These are phyloP conservation scores for Petroica traversi DNA, from an alignment of 2,113 vertebrate species.

Conservation along the genomic window DNA sequence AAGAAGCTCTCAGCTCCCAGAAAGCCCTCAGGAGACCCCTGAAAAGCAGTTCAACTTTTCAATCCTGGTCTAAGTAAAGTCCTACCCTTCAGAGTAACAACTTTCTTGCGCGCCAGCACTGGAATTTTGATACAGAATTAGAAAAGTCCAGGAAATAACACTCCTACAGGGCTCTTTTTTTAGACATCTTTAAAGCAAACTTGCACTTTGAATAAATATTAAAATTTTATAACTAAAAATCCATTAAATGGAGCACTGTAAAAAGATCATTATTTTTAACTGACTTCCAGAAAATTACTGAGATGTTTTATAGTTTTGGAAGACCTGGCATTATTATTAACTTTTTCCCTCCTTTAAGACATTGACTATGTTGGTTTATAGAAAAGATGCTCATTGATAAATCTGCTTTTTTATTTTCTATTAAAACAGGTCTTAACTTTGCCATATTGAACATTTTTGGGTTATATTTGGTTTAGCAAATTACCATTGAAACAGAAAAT, in stretches of 20 bases:
- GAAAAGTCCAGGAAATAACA: neutral
- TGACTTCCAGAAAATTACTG: neutral
- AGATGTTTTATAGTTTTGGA: neutral
- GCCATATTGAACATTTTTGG: neutral
- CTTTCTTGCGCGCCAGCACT: fast-evolving
- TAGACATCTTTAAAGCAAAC: neutral
- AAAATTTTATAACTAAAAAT: neutral
- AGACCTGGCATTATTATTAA: neutral
- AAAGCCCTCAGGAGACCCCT: neutral
- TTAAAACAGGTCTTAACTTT: neutral
- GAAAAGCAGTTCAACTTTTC: neutral
- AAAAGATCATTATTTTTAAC: neutral
- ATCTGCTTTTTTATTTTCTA: neutral
- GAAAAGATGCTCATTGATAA: neutral
- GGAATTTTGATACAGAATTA: neutral
- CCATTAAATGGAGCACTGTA: neutral
- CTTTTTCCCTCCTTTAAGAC: neutral
- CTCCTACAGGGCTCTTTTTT: neutral
- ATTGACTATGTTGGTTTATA: neutral
- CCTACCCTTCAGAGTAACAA: neutral
- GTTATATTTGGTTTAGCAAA: neutral
- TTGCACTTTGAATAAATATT: neutral
- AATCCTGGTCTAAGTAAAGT: neutral
- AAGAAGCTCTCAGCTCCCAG: neutral
- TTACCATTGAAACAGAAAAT: neutral